Evolutionary conservation across 2,888 invertebrate genomes (phyloP), one percentile per base, ranked within the genome.

Genomic region (Timandra comae): DNA sequence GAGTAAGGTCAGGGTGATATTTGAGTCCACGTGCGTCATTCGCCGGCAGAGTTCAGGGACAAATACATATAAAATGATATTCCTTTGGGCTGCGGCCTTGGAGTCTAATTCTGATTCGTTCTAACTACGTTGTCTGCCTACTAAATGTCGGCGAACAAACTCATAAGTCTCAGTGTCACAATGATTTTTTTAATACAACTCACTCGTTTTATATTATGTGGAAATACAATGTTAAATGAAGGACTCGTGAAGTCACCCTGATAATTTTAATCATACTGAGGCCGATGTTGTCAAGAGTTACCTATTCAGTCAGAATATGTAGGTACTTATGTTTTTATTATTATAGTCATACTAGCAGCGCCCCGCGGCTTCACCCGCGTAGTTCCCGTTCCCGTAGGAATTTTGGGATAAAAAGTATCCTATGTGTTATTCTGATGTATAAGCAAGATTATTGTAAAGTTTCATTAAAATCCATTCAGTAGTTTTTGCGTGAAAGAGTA

Each of bases 11-110:
- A 79, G 63, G 76, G 78, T 57, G 70, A 63, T 78, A 75, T 77
- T 79, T 66, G 68, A 79, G 70, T 69, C 65, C 62, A 59, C 61
- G 76, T 84, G 81, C 84, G 84, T 84, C 84, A 84, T 64, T 71
- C 63, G 72, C 55, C 57, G 72, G 54, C 57, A 56, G 73, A 73
- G 84, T 85, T 85, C 84, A 84, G 68, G 84, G 84, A 74, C 84
- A 77, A 56, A 46, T 65, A 52, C 70, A 77, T 67, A 72, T 72
- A 79, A 16, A 80, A 79, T 82, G 81, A 82, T 80, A 81, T 81
- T 75, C 77, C 68, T 75, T 63, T 48, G 63, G 59, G 62, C 46
- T 53, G 49, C 59, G 76, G 68, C 82, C 84, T 82, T 81, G 78
- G 63, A 70, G 71, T 69, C 72, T 77, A 77, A 82, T 78, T 79